Evolutionary conservation across 2,113 vertebrate genomes (phyloP).

Genomic region (Pungitius pungitius): DNA sequence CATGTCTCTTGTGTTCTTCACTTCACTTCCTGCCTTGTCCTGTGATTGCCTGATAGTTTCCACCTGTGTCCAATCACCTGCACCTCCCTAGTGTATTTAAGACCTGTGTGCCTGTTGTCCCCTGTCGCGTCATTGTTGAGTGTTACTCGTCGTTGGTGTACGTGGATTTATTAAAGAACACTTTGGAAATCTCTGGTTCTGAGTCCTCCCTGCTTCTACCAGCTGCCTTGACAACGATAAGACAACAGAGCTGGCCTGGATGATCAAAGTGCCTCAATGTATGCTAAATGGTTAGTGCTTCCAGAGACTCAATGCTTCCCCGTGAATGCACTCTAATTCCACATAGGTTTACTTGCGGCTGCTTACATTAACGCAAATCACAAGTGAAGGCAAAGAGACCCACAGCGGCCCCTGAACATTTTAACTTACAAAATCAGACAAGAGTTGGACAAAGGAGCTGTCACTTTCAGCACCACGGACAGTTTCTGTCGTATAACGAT

Average conservation of each 20-base stretch:
- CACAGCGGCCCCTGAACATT: conserved; percentile 22
- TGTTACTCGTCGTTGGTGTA: too few species aligned
- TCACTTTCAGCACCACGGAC: conserved; percentile 72
- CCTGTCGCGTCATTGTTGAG: too few species aligned
- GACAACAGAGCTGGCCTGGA: not conserved
- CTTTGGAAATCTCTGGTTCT: too few species aligned
- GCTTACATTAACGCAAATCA: conserved; percentile 15
- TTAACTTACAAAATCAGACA: conserved; percentile 33
- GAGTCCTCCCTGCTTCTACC: too few species aligned
- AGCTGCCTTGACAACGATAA: too few species aligned
- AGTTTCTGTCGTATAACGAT: conserved; percentile 65
- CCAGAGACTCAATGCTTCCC: not conserved
- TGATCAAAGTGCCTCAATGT: not conserved
- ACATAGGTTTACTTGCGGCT: not conserved
- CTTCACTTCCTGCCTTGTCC: too few species aligned
- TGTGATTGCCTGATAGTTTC: too few species aligned
- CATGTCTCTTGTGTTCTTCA: too few species aligned
- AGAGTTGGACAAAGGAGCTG: conserved; percentile 61
- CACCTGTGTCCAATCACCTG: too few species aligned
- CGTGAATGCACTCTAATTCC: not conserved
- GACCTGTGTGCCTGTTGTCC: too few species aligned
- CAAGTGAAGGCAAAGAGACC: not conserved
- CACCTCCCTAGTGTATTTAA: too few species aligned
- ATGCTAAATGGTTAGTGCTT: not conserved
- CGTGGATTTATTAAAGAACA: too few species aligned